Conservation (phyloP, 92 coral and sea anemone genomes). For the Parazoanthus atlanticus region DNA sequence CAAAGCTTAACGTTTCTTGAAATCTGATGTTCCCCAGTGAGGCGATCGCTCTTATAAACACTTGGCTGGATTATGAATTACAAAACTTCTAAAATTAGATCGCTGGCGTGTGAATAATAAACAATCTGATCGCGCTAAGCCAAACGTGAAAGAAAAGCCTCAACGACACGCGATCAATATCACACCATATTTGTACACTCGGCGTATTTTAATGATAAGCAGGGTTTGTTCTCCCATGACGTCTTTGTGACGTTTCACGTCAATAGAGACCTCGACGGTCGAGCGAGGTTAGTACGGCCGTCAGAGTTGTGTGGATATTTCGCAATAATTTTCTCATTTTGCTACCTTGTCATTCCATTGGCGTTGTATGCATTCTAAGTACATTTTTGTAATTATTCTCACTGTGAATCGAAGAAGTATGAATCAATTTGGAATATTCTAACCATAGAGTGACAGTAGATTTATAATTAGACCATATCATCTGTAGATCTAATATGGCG, state of each 20-base stretch:
- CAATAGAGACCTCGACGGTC: not conserved
- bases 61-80: not conserved
- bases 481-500: not conserved
- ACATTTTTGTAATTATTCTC: no score
- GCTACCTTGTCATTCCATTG: not conserved
- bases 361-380: not conserved
- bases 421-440: not conserved
- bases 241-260: constrained; percentile 20
- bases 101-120: not conserved
- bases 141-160: constrained; percentile 10
- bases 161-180: not conserved
- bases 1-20: not conserved
- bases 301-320: not conserved
- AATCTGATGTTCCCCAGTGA: not conserved
- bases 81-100: constrained; percentile 32
- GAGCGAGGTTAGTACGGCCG: not conserved
- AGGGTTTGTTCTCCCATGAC: not conserved
- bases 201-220: not conserved
- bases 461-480: no score
- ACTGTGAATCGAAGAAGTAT: not conserved
- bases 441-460: not conserved
- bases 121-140: not conserved
- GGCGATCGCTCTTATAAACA: constrained; percentile 1
- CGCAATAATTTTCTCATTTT: no score
- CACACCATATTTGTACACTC: not conserved